Percentiles rank a stretch among this genome's conserved stretches.
Conservation (phyloP, 2,888 invertebrate genomes). For the Drosophila paranaensis region DNA sequence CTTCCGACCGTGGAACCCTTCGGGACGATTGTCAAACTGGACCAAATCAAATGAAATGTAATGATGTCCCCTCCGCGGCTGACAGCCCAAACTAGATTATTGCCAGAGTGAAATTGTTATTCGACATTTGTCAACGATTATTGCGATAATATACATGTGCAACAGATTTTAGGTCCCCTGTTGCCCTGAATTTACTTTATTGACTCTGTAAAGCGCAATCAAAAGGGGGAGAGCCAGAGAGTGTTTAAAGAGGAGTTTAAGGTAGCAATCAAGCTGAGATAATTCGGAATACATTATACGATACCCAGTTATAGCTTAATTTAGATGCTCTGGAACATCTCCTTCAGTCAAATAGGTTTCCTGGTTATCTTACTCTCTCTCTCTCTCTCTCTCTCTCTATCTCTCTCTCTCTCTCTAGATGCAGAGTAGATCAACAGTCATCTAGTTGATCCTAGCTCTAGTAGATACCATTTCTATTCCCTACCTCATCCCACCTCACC, state of each 20-base stretch:
- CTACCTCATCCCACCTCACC: not conserved
- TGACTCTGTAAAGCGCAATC: not conserved
- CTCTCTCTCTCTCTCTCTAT: too few species aligned
- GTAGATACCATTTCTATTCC: not conserved
- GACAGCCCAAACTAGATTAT: conserved; percentile 64
- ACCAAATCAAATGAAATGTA: conserved; percentile 68
- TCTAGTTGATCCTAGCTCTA: not conserved
- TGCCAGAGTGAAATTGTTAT: conserved; percentile 27
- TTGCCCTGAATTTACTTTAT: not conserved
- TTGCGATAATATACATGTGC: conserved; percentile 49
- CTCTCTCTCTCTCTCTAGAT: too few species aligned
- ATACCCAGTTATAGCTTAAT: not conserved
- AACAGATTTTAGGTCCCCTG: conserved; percentile 1
- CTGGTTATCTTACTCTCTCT: too few species aligned
- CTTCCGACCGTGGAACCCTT: conserved; percentile 69
- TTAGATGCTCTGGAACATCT: too few species aligned
- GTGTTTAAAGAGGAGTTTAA: not conserved
- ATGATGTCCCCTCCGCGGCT: conserved; percentile 67
- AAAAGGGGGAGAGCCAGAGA: not conserved
- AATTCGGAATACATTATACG: not conserved
- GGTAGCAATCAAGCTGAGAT: not conserved
- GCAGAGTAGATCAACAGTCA: too few species aligned
- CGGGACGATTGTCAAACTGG: conserved; percentile 58
- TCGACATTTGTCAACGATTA: conserved; percentile 62
- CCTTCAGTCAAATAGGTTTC: too few species aligned